Evolutionary conservation across 2,888 invertebrate genomes (phyloP), one percentile per base, ranked within the genome.

Genomic region (Agriopis leucophaearia): DNA sequence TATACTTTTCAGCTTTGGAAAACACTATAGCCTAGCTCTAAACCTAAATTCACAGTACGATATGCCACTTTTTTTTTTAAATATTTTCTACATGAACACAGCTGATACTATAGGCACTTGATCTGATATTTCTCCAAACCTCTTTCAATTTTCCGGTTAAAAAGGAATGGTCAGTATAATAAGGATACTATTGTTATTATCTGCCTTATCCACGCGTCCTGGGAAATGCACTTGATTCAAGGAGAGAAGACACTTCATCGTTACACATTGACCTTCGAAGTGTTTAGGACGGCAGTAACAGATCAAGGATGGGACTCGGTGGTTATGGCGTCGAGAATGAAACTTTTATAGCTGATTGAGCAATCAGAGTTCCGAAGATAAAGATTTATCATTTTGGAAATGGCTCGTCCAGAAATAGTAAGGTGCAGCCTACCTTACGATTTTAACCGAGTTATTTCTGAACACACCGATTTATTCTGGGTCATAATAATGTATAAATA

Each of bases 201-300:
- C 58, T 18, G 52, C 27, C 51, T 44, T 51, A 27, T 36, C 8
- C 66, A 62, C 40, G 62, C 62, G 48, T 52, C 66, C 66, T 67
- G 58, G 61, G 47, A 44, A 36, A 8, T 67, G 66, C 66, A 67
- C 62, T 67, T 62, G 18, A 57, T 57, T 35, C 47, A 62, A 62
- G 57, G 62, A 44, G 51, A 27, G 7, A 4, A 35, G 50, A 16
- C 52, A 62, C 38, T 58, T 48, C 38, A 38, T 65, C 36, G 13
- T 38, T 27, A 38, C 50, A 35, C 38, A 8, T 6, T 56, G 51
- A 40, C 54, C 66, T 67, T 48, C 45, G 15, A 51, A 38, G 38
- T 45, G n/a, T 38, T 58, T 48, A 16, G 38, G 57, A 47, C 35
- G 45, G 47, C 48, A 58, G 38, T 48, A 50, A 50, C 50, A 5